These are phyloP conservation scores for Tryphoninae sp. DNA, from an alignment of 2,888 invertebrate genomes.

Conservation along the genomic window DNA sequence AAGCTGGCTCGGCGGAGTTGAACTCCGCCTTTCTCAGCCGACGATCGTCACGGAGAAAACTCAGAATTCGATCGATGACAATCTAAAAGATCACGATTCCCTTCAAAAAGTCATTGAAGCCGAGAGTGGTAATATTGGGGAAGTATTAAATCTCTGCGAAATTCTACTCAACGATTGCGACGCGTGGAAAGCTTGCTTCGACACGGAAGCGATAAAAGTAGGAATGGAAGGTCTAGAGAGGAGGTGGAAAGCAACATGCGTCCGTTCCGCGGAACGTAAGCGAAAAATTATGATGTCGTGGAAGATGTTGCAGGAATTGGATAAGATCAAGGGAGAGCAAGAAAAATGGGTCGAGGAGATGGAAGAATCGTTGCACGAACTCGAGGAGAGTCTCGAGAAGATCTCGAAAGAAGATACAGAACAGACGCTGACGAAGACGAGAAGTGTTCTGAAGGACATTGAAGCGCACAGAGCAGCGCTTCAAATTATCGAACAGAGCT, in stretches of 20 bases:
- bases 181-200: slow-evolving; percentile 87
- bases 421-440: slow-evolving; percentile 83
- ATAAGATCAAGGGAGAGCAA: slow-evolving; percentile 83
- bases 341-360: slow-evolving; percentile 85
- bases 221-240: slow-evolving; percentile 89
- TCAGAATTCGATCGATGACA: slow-evolving; percentile 86
- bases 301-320: slow-evolving; percentile 84
- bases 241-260: slow-evolving; percentile 91
- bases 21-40: slow-evolving; percentile 86
- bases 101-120: slow-evolving; percentile 89
- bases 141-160: slow-evolving; percentile 90
- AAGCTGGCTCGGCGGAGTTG: slow-evolving; percentile 88
- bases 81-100: slow-evolving; percentile 87
- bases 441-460: slow-evolving; percentile 83
- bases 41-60: slow-evolving; percentile 86
- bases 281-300: slow-evolving; percentile 85
- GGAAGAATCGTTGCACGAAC: slow-evolving; percentile 84
- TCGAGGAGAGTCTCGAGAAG: slow-evolving; percentile 85
- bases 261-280: slow-evolving; percentile 88
- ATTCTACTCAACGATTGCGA: slow-evolving; percentile 89
- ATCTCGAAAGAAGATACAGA: slow-evolving; percentile 84
- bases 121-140: slow-evolving; percentile 89
- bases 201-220: slow-evolving; percentile 86
- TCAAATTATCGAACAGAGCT: slow-evolving; percentile 86
- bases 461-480: slow-evolving; percentile 84